Base-by-base conservation (phyloP, 2,888 invertebrate species). In the Crocallis elinguaria region DNA sequence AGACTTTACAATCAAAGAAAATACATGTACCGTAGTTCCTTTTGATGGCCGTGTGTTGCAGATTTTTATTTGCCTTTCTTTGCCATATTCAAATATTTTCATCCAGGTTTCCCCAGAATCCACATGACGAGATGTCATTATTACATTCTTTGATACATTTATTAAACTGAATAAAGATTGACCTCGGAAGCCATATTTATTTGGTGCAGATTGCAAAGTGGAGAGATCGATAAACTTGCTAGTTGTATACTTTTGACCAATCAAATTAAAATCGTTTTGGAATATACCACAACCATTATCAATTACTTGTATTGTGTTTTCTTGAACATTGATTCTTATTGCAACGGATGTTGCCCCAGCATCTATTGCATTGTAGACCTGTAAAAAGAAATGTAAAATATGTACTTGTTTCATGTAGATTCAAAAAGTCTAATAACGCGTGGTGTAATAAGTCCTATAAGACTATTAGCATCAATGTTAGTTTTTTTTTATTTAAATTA, bases 251-350 rank as follows among this genome's bases (percentile, higher is more conserved):
- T 93, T 92, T 62, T 88, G 79, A 9, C 95, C 96, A 38, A 95
- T 71, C 16, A 82, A 60, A 37, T 88, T 72, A 54, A 96, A 86
- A 71, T 94, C 92, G 17, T 81, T 69, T 64, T 85, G 79, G 1
- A 82, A 65, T 21, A 97, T 93, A 1, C 97, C 97, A 64, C 60
- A 66, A 1, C 96, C 96, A 87, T 96, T 96, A 75, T 97, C 97
- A 29, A 96, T 91, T 4, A 96, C 94, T 92, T 95, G 95, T 61
- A 97, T 90, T 62, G 90, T 92, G 66, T 92, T 92, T 56, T 92
- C 88, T 49, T 84, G 74, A 17, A 94, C 79, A 76, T 95, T 88
- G 16, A 96, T 75, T 69, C 95, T 89, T 43, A 96, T 89, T 13
- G 95, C 95, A 49, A 97, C 93, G 16, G 94, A 93, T 12, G 93